Evolutionary conservation across 1,140 invertebrate species (phyloP), one percentile per base, ranked within the genome.

Genomic region (Drosophila watanabei): DNA sequence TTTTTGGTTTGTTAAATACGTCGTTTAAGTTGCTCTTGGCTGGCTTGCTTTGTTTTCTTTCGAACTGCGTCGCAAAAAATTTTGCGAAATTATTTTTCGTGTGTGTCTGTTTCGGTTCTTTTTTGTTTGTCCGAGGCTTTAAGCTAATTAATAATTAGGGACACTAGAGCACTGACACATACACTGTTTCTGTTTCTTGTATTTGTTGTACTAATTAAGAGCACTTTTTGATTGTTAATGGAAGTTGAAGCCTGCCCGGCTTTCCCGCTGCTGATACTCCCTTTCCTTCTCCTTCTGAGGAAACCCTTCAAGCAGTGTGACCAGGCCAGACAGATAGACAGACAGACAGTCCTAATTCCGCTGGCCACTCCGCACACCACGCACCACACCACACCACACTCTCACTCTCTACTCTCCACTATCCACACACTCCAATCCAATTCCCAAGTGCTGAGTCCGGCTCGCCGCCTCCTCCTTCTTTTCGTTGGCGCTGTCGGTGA

Each of bases 391-490:
- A 57, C 33, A 5, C 54, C 8, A 16, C 33, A 56, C n/a, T n/a
- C n/a, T n/a, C n/a, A n/a, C 20, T 7, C 48, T 16, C 39, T 24
- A 24, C 24, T 24, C 20, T 16, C 18, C 18, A 20, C 32, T 35
- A 32, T 35, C 51, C 51, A 35, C 49, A 54, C 51, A 35, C 51
- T 56, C 59, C 59, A 62, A 16, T 57, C 51, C 24, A 46, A 71
- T 71, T 69, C 68, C 68, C 68, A 69, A 71, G 54, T 77, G 61
- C 62, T 64, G 52, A 75, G 60, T 76, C 71, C 54, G 72, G 68
- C 72, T 89, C 68, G 89, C 85, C 84, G 84, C 81, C 84, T 88
- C 86, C 85, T 89, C 85, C 85, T 89, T 89, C 85, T 89, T 89
- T 82, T 82, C 86, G 82, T 82, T 90, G 79, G 76, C 86, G 70